Base-by-base conservation (phyloP, 1,140 invertebrate species). In the Drosophila micromelanica region DNA sequence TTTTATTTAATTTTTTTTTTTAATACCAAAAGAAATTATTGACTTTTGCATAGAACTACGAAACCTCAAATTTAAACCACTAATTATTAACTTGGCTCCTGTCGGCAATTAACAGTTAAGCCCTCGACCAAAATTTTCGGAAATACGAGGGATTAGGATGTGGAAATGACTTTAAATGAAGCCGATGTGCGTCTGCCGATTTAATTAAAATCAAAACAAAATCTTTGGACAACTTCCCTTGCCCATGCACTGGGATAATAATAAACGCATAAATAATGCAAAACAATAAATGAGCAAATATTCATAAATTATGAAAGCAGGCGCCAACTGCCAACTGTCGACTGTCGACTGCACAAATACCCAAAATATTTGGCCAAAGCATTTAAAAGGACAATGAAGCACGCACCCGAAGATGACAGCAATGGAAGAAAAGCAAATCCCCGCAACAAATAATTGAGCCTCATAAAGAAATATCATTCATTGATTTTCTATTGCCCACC, bases 361-460 rank as follows among this genome's bases (percentile, higher is more conserved):
- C 84, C 85, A 84, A 87, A 87, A 89, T 87, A 87, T 87, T 87
- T 87, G 75, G 79, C 73, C 85, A 89, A 87, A 81, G 81, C 81
- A 90, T 90, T 81, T 90, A 86, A 73, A 90, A 90, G 81, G 78
- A 90, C 86, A 90, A 90, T 90, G 76, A 74, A 67, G 81, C 86
- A 90, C 80, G 85, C 80, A 79, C 69, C 48, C 60, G 48, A 38
- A 54, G 43, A 64, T 74, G 65, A 74, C 76, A 30, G 68, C 48
- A 77, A 70, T 57, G 77, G 75, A 76, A 77, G 80, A 81, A 86
- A 69, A 81, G 73, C 71, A 90, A 90, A 90, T 90, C 86, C 86
- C 86, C 86, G 86, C 86, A 90, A 78, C 87, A 90, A 90, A 90
- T 90, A 90, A 90, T 90, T 90, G 86, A 90, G 86, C 73, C 86